Conservation (phyloP, 2,113 vertebrate species). For the Antechinus flavipes region DNA sequence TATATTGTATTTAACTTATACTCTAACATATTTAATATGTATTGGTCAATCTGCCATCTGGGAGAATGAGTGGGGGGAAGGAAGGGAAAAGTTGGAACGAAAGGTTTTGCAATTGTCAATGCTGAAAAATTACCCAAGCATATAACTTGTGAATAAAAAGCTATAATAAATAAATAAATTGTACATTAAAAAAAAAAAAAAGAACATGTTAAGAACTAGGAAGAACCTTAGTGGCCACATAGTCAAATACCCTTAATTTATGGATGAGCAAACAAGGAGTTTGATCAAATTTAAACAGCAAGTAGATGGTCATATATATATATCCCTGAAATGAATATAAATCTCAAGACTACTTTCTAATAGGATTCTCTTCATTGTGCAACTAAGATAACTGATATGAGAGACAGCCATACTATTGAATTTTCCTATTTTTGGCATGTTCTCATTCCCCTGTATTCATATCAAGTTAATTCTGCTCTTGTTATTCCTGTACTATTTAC, state of each 20-base stretch:
- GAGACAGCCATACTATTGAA: background rate
- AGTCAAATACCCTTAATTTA: background rate
- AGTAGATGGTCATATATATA: background rate
- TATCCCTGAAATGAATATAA: background rate
- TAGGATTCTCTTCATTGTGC: background rate
- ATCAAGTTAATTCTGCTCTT: background rate
- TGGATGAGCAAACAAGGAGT: background rate
- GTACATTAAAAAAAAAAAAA: too few relatives aligned
- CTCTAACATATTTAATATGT: too few relatives aligned
- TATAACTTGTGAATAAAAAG: too few relatives aligned
- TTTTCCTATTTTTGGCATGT: background rate
- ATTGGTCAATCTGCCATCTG: too few relatives aligned
- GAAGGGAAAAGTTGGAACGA: too few relatives aligned
- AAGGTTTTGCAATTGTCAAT: too few relatives aligned
- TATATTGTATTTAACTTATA: too few relatives aligned
- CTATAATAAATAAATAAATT: too few relatives aligned
- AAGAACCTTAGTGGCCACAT: background rate
- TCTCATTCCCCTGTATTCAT: background rate
- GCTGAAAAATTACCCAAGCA: too few relatives aligned
- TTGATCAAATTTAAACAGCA: background rate
- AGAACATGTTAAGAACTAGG: too few relatives aligned
- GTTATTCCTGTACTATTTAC: background rate
- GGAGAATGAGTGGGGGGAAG: too few relatives aligned
- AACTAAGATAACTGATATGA: background rate
- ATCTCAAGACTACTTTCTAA: background rate